These are phyloP conservation scores for Nomia melanderi DNA, from an alignment of 1,140 invertebrate genomes.

Conservation along the genomic window DNA sequence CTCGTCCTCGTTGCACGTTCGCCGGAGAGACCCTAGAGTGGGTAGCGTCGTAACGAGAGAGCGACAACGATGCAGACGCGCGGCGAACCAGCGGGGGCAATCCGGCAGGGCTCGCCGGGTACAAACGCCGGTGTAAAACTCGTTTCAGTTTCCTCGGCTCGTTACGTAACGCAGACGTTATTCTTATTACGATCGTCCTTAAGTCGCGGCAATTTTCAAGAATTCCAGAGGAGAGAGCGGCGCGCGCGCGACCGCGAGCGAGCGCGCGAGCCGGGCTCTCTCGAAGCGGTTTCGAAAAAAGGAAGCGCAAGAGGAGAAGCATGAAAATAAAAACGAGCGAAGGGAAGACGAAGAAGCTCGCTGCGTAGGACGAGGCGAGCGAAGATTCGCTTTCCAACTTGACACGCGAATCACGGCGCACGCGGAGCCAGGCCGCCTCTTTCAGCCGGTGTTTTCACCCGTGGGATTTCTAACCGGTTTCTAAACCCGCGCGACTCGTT, in stretches of 20 bases:
- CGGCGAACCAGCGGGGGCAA: too few relatives aligned
- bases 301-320: too few relatives aligned
- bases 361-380: conserved; percentile 29
- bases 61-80: too few relatives aligned
- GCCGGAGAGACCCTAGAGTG: too few relatives aligned
- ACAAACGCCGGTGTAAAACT: background rate
- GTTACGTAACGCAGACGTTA: background rate
- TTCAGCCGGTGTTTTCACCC: conserved; percentile 31
- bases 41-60: too few relatives aligned
- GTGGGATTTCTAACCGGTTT: conserved; percentile 54
- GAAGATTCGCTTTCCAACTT: conserved; percentile 54
- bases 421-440: background rate
- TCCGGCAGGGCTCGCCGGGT: background rate
- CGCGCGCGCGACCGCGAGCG: background rate
- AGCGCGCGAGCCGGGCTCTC: too few relatives aligned
- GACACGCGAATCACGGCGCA: conserved; percentile 10
- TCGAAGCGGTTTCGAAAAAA: background rate
- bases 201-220: background rate
- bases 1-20: too few relatives aligned
- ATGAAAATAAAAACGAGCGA: background rate
- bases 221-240: background rate
- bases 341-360: background rate
- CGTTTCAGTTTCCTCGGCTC: background rate
- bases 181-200: background rate
- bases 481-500: conserved; percentile 34